Evolutionary conservation across 2,888 invertebrate species (phyloP).

Genomic region (Oscheius sp.): DNA sequence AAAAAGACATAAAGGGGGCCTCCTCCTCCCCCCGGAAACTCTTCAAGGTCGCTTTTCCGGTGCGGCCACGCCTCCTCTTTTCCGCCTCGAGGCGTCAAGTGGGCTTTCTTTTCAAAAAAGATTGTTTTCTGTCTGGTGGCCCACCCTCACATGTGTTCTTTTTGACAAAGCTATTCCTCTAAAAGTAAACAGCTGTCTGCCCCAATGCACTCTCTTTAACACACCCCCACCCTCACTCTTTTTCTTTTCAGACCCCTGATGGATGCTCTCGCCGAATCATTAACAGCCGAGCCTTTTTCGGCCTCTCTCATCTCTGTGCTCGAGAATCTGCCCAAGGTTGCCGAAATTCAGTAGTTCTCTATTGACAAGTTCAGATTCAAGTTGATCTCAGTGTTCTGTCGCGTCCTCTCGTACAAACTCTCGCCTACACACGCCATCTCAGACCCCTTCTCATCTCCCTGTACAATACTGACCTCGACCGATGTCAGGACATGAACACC

Average conservation of each 20-base stretch:
- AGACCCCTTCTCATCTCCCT: conserved; percentile 64
- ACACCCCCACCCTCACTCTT: neutral
- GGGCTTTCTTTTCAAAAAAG: neutral
- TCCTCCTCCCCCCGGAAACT: conserved; percentile 1
- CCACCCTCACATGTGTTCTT: conserved; percentile 9
- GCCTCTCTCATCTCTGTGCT: conserved; percentile 61
- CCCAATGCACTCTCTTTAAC: neutral
- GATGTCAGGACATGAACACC: conserved; percentile 72
- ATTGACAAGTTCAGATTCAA: conserved; percentile 29
- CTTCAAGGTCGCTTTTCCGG: conserved; percentile 14
- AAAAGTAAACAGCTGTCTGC: conserved; percentile 1
- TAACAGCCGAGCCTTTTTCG: conserved; percentile 51
- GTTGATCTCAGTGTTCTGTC: conserved; percentile 67
- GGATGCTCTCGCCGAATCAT: conserved; percentile 28
- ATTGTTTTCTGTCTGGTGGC: neutral
- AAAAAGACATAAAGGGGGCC: conserved; percentile 5
- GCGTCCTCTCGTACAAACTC: conserved; percentile 68
- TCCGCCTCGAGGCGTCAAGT: conserved; percentile 23
- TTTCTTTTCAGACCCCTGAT: conserved; percentile 34
- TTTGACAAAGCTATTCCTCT: neutral
- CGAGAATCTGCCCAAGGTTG: conserved; percentile 57
- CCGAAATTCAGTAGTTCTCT: neutral
- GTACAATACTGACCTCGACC: conserved; percentile 64
- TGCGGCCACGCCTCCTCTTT: conserved; percentile 3
- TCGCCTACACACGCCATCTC: conserved; percentile 61